Base-by-base conservation (phyloP, 2,888 invertebrate species). In the Neoitamus cyanurus region DNA sequence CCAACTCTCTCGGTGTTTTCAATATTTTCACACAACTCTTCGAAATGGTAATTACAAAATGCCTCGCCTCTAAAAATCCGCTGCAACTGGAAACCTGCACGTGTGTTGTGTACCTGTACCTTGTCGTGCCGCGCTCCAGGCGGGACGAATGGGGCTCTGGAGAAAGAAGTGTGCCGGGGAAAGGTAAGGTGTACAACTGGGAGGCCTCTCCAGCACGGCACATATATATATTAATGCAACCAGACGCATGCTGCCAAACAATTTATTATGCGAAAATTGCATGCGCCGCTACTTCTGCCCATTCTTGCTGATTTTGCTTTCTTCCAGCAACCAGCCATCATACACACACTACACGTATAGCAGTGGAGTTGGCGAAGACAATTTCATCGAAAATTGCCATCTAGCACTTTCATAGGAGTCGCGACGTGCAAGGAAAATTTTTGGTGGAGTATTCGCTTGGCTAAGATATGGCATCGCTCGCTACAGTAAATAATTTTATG, bases 181-280 rank as follows among this genome's bases (percentile, higher is more conserved):
- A 28, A 70, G 69, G 69, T 28, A 30, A 70, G 70, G 31, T 31
- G 70, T 9, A 31, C 70, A 70, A 30, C 70, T 15, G 30, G 30
- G 70, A 70, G 30, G 70, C n/a, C n/a, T 11, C 28, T 30, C 13
- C 13, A 70, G 31, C 70, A 30, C 5, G 42, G n/a, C 42, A 15
- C 42, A 42, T 42, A n/a, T 30, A n/a, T 31, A 78, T 46, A 78
- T 46, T 31, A n/a, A 48, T 48, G 58, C 78, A 78, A 46, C 42
- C 78, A 48, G 78, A 48, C 78, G 78, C 78, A 78, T 31, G 69
- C 9, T 69, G 69, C 69, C 25, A 82, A 82, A 82, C 82, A 82
- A 82, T 82, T 82, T 82, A 82, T 82, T 82, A 82, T 82, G 82
- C 68, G 82, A 82, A 82, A 82, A 82, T 82, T 82, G 82, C 82